phyloP scores from a whole-genome alignment of 1,140 invertebrate species.

The Theocolax elegans region DNA sequence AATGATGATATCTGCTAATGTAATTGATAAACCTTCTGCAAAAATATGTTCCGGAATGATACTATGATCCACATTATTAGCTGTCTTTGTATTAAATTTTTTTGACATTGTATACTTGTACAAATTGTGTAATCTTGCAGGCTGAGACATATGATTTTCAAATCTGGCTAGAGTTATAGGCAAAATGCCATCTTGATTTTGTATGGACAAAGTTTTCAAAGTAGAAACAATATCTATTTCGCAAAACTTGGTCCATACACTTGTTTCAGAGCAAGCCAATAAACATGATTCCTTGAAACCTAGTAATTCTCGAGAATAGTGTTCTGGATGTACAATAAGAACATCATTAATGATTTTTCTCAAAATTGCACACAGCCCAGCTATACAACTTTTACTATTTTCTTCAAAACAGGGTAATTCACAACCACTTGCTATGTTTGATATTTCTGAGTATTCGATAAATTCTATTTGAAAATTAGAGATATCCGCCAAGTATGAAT shows the following conservation, averaged over 20 bases:
- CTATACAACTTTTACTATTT: slow-evolving; percentile 72
- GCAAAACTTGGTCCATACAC: slow-evolving; percentile 92
- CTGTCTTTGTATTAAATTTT: slow-evolving; percentile 56
- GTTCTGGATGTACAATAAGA: slow-evolving; percentile 31
- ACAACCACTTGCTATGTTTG: slow-evolving; percentile 63
- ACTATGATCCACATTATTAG: slow-evolving; percentile 36
- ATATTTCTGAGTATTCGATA: slow-evolving; percentile 51
- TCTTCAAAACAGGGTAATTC: slow-evolving; percentile 71
- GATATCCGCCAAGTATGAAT: slow-evolving; percentile 52
- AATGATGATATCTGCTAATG: slow-evolving; percentile 86
- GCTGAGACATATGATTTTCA: slow-evolving; percentile 87
- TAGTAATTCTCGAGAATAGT: slow-evolving; percentile 70
- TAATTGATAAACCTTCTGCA: slow-evolving; percentile 86
- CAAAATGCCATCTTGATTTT: slow-evolving; percentile 55
- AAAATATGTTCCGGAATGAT: slow-evolving; percentile 73
- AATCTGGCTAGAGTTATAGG: slow-evolving; percentile 78
- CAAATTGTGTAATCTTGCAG: slow-evolving; percentile 87
- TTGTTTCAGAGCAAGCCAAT: slow-evolving; percentile 84
- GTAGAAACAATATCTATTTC: slow-evolving; percentile 82
- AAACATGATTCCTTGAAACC: slow-evolving; percentile 84
- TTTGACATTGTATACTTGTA: slow-evolving; percentile 77
- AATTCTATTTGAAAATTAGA: slow-evolving; percentile 51
- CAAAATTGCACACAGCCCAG: slow-evolving; percentile 76
- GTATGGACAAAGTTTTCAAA: slow-evolving; percentile 58
- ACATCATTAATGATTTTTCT: slow-evolving; percentile 72